Evolutionary conservation across 2,113 vertebrate genomes (phyloP), one percentile per base, ranked within the genome.

Genomic region (Taxidea taxus): DNA sequence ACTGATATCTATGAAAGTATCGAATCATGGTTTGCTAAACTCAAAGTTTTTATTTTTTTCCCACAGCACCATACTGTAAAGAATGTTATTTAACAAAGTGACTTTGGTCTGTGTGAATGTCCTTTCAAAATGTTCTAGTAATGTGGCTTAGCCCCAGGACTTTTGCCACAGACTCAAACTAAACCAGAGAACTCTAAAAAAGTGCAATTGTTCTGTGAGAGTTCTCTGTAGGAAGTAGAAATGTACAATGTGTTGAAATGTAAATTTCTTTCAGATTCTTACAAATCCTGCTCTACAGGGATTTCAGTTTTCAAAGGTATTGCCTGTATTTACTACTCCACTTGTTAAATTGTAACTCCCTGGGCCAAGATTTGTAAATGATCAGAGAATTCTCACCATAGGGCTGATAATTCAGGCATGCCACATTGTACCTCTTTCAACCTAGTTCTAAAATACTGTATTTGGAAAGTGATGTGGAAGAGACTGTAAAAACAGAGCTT

Each of bases 211-310:
- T 96, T 95, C 83, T 51, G 58, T 88, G 27, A 96, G n/a, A 93
- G 91, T 44, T 84, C 89, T 93, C 88, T 31, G 44, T 70, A 93
- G 77, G 91, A 96, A 98, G 86, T 0, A 92, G 85, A 85, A 94
- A 47, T 80, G 94, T 77, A 84, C 91, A 97, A 88, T 64, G 44
- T 93, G 87, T 93, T 97, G 74, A 90, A 96, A 98, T 98, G 95
- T 85, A 98, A 97, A 96, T 98, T 98, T 97, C 62, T 87, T 94
- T 97, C 49, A 75, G 87, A 96, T 64, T 95, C 58, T 96, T 94
- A 94, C 34, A 96, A 98, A 97, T 93, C 49, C 37, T 23, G 56
- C 94, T 51, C 93, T 70, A 10, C 21, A 51, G 70, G 68, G 92
- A 93, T 97, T 97, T 97, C n/a, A 68, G n/a, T 97, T 97, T 97